A percentile compares a stretch with the other conserved stretches of the same genome.
Evolutionary conservation across 2,888 invertebrate species (phyloP).

Genomic region (Acronicta aceris): DNA sequence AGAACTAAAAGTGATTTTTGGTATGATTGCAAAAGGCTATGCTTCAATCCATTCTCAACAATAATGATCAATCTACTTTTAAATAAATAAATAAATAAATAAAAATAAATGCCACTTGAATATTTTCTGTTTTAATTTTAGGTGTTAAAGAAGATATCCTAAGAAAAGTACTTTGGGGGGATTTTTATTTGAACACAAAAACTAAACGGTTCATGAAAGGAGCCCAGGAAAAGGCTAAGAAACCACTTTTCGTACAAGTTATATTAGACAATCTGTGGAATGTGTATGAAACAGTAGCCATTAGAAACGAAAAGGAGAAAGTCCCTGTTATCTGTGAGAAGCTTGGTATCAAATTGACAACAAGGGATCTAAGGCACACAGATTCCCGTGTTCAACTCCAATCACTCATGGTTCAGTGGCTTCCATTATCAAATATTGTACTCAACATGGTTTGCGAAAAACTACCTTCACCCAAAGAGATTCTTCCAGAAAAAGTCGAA

Average conservation of each 20-base stretch:
- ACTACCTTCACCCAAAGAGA: slow-evolving; percentile 94
- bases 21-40: too few relatives aligned
- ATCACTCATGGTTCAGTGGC: slow-evolving; percentile 96
- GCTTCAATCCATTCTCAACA: too few relatives aligned
- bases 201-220: slow-evolving; percentile 95
- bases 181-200: slow-evolving; percentile 96
- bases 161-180: slow-evolving; percentile 97
- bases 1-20: too few relatives aligned
- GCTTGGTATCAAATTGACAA: slow-evolving; percentile 93
- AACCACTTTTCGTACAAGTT: slow-evolving; percentile 97
- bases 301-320: slow-evolving; percentile 93
- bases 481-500: slow-evolving; percentile 94
- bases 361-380: slow-evolving; percentile 93
- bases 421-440: slow-evolving; percentile 95
- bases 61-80: too few relatives aligned
- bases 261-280: slow-evolving; percentile 97
- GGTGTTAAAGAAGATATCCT: slow-evolving; percentile 93
- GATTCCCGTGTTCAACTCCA: slow-evolving; percentile 94
- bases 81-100: too few relatives aligned
- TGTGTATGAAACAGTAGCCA: slow-evolving; percentile 94
- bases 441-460: slow-evolving; percentile 94
- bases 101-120: too few relatives aligned
- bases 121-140: slow-evolving; percentile 42
- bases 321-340: slow-evolving; percentile 92
- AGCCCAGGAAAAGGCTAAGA: slow-evolving; percentile 97